Evolutionary conservation across 2,113 vertebrate genomes (phyloP), one percentile per base, ranked within the genome.

Genomic region (Alectura lathami): DNA sequence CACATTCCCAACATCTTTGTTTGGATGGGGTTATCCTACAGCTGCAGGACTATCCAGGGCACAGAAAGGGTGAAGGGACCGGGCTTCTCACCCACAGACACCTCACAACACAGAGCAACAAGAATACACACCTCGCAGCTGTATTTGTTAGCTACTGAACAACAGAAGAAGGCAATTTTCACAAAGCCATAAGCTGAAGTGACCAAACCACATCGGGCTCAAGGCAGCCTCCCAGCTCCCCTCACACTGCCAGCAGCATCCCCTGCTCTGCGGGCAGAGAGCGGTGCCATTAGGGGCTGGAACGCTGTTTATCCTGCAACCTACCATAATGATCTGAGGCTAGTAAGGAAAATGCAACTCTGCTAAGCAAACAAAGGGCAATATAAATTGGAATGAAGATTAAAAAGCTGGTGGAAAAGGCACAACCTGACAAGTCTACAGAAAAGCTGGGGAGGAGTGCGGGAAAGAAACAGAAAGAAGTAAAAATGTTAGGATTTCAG

Each of bases 331-430:
- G 88, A 95, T 36, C 72, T 30, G 51, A 54, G 85, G 9, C 72
- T 88, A 86, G 34, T 79, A 86, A 79, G 90, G 86, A 96, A 95
- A 96, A 90, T 1, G 23, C 47, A 90, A 68, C 68, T 81, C 68
- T 6, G 34, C 77, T 81, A 54, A 81, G 85, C 68, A 91, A 96
- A 93, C 79, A 81, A 68, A 92, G 48, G 66, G 47, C 34, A 42
- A 63, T 32, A 78, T 42, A 81, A 94, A 94, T 74, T 75, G 88
- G 68, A 83, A 88, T 79, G 88, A 76, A 88, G 85, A 89, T 60
- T 72, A 83, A 83, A 96, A 95, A 50, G n/a, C 40, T 67, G 67
- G 66, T 14, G 91, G 76, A 79, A 95, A 95, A 94, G 83, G 72
- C 59, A 50, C 29, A 72, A 79, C 18, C n/a, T 76, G 74, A 84